Conservation (phyloP, 2,888 invertebrate species). For the Dyspetes luteomarginatus region DNA sequence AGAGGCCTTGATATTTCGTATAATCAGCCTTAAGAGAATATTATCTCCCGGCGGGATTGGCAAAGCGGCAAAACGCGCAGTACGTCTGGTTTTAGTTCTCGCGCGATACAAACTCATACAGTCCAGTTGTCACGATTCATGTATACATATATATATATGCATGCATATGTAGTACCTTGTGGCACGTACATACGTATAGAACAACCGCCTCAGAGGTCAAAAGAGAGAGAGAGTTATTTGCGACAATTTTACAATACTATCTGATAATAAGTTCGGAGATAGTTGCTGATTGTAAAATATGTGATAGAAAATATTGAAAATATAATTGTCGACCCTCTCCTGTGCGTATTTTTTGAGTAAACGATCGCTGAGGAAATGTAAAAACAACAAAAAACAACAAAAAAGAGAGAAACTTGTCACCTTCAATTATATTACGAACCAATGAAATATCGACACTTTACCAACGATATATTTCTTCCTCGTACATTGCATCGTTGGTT, state of each 20-base stretch:
- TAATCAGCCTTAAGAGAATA: slow-evolving; percentile 77
- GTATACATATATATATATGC: background rate
- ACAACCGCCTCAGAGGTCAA: background rate
- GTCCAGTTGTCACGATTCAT: slow-evolving; percentile 35
- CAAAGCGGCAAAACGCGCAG: slow-evolving; percentile 55
- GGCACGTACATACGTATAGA: background rate
- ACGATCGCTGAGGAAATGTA: too few species aligned
- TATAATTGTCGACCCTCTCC: too few species aligned
- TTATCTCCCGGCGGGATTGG: slow-evolving; percentile 71
- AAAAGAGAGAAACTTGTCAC: background rate
- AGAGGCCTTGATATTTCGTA: slow-evolving; percentile 80
- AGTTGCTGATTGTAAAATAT: too few species aligned
- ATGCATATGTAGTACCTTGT: background rate
- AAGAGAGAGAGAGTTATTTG: background rate
- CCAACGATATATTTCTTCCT: background rate
- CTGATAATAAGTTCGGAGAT: background rate
- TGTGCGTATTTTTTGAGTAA: too few species aligned
- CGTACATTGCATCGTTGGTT: too few species aligned
- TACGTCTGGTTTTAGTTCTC: slow-evolving; percentile 57
- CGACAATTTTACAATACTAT: background rate
- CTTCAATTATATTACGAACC: background rate
- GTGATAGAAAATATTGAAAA: too few species aligned
- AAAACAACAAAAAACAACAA: too few species aligned
- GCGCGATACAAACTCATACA: slow-evolving; percentile 41
- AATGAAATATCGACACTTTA: background rate